Percentiles rank a stretch among this genome's conserved stretches.
Evolutionary conservation across 2,888 invertebrate species (phyloP).

Genomic region (Rhabditoides inermis): DNA sequence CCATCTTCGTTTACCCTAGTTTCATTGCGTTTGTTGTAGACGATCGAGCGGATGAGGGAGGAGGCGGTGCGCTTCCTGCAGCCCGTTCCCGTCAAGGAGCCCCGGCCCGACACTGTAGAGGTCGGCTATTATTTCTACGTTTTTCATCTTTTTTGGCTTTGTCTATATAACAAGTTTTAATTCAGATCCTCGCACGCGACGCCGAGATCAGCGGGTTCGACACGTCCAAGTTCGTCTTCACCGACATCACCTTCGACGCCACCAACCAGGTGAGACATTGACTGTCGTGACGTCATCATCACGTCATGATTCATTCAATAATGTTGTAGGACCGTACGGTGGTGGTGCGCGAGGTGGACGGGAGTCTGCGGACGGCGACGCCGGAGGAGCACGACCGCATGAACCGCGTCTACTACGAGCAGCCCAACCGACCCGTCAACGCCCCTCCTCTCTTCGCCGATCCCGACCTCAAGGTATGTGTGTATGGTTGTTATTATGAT

Average conservation of each 20-base stretch:
- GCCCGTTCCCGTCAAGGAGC: conserved; percentile 49
- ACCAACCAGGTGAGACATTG: conserved; percentile 42
- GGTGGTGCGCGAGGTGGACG: conserved; percentile 70
- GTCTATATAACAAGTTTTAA: neutral
- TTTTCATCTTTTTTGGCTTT: neutral
- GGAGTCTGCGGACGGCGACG: conserved; percentile 70
- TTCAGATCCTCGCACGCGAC: conserved; percentile 64
- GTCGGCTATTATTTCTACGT: conserved; percentile 9
- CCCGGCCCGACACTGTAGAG: conserved; percentile 26
- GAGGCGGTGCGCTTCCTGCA: conserved; percentile 41
- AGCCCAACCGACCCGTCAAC: conserved; percentile 64
- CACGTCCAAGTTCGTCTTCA: conserved; percentile 68
- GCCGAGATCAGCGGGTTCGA: conserved; percentile 69
- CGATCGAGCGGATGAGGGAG: conserved; percentile 34
- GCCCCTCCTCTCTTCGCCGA: conserved; percentile 70
- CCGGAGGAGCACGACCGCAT: conserved; percentile 72
- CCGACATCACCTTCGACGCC: conserved; percentile 79
- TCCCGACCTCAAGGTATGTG: conserved; percentile 29
- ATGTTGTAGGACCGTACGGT: conserved; percentile 58
- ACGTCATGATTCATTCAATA: neutral
- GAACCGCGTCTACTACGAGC: conserved; percentile 68
- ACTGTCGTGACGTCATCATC: neutral
- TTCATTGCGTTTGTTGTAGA: conserved; percentile 18
- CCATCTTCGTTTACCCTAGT: neutral
- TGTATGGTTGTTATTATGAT: neutral